phyloP scores from a whole-genome alignment of 2,113 vertebrate species.

The Boulengeromyrus knoepffleri region DNA sequence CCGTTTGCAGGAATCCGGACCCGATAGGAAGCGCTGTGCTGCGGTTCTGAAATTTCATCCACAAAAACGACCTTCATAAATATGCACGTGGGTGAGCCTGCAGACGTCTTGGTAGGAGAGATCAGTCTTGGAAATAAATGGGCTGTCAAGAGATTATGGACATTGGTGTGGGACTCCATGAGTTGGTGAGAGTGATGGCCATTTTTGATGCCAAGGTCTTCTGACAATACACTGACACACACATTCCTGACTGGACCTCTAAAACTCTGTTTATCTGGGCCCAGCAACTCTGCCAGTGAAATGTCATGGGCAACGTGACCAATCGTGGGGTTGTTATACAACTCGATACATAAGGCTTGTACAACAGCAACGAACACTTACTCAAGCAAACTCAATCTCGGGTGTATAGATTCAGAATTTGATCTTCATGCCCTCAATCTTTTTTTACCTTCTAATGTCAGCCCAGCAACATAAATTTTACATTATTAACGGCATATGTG shows the following conservation, averaged over 20 bases:
- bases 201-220: background rate
- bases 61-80: background rate
- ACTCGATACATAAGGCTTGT: background rate
- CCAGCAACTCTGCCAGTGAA: background rate
- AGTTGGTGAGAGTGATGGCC: background rate
- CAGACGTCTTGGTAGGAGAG: background rate
- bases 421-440: background rate
- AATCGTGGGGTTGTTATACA: background rate
- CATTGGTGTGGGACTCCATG: background rate
- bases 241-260: background rate
- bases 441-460: constrained; percentile 24
- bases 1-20: background rate
- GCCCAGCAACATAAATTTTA: background rate
- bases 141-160: background rate
- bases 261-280: background rate
- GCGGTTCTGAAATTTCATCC: background rate
- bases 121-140: background rate
- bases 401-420: background rate
- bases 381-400: background rate
- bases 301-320: background rate
- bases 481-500: background rate
- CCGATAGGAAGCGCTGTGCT: background rate
- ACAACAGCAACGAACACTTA: background rate
- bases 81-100: background rate
- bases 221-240: background rate